Percentiles rank a stretch among this genome's conserved stretches.
Evolutionary conservation across 2,113 vertebrate species (phyloP).

Genomic region (Bubalus kerabau): DNA sequence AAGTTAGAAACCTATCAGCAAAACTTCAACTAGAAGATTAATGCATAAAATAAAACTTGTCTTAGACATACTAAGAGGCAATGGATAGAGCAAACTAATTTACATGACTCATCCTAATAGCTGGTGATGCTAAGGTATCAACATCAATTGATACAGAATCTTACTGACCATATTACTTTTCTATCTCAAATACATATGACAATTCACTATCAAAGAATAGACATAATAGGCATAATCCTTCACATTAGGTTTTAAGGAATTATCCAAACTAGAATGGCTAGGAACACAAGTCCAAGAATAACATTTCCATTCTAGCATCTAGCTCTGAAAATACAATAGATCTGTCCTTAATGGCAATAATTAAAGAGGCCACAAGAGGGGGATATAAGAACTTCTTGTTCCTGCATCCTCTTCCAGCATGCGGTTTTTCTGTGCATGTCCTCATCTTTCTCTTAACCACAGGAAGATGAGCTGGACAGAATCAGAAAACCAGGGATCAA

Average conservation of each 20-base stretch:
- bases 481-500: background rate
- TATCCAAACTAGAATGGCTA: background rate
- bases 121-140: background rate
- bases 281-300: background rate
- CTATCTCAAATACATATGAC: background rate
- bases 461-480: background rate
- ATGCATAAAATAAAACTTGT: background rate
- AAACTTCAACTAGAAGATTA: background rate
- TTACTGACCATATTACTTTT: background rate
- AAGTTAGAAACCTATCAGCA: background rate
- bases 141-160: background rate
- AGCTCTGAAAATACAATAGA: background rate
- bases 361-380: slow-evolving; percentile 46
- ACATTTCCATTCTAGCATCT: background rate
- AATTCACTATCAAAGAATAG: background rate
- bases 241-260: background rate
- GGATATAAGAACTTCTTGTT: background rate
- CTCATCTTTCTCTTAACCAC: slow-evolving; percentile 6
- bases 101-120: background rate
- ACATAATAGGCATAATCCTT: background rate
- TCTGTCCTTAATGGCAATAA: background rate
- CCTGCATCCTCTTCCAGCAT: background rate
- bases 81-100: background rate
- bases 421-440: background rate
- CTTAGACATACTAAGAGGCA: background rate